Base-by-base conservation (phyloP, 2,113 vertebrate genomes). In the Saccopteryx bilineata region DNA sequence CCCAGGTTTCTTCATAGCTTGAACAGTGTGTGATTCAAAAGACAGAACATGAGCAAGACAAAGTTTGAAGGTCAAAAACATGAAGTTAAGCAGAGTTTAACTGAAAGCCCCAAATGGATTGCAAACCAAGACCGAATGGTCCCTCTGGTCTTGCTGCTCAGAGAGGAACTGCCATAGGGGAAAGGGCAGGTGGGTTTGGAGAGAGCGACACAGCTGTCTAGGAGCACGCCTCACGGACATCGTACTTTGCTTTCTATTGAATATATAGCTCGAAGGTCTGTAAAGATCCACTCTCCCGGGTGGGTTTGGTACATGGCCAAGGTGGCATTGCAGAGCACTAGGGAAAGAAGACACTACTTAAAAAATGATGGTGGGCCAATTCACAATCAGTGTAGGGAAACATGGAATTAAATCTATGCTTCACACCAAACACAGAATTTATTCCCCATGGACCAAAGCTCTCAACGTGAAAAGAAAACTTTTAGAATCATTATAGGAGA, bases 401-500 rank as follows among this genome's bases (percentile, higher is more conserved):
- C 11, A 11, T 6, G 2, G 60, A 75, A 75, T 95, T 89, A 95
- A 96, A 83, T 69, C 9, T 66, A 75, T 63, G 50, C 52, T 61
- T 92, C 48, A 71, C 6, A 1, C 24, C 68, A 82, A 84, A 60
- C 48, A 88, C 63, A 80, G 82, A 84, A 90, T 78, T 63, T 91
- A 24, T 79, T 91, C 31, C 79, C 90, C n/a, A 74, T 39, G 69
- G 39, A 68, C 50, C 50, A 74, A 87, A 33, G 63, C 76, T 54
- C 28, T 76, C 39, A 74, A 50, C 46, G 23, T 56, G 28, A 76
- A 81, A 85, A 66, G 71, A 93, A 88, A 79, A 94, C n/a, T 63
- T 83, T 61, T 14, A 71, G 31, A 82, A 90, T 92, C 63, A 56
- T 52, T 85, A 48, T 10, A 60, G 60, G 4, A 79, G 56, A 93